Conservation (phyloP, 2,888 invertebrate genomes). For the Gerris lacustris region DNA sequence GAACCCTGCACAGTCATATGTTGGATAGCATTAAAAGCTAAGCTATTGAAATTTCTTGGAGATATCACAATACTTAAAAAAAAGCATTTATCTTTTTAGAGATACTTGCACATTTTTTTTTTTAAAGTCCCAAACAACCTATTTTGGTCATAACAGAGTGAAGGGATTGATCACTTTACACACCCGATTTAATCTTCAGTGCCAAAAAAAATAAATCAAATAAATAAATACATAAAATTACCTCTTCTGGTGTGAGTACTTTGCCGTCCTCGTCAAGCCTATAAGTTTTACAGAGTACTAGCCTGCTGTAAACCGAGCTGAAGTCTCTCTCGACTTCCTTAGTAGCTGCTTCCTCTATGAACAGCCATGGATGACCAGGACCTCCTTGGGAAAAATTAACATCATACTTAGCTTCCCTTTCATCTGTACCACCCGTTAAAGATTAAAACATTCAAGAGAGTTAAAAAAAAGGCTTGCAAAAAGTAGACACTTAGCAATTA, state of each 20-base stretch:
- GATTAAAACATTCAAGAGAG: background rate
- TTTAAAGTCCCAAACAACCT: too few relatives aligned
- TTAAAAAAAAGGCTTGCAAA: background rate
- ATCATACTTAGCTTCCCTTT: background rate
- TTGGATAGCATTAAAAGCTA: too few relatives aligned
- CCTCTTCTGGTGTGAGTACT: constrained; percentile 95
- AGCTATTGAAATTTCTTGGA: too few relatives aligned
- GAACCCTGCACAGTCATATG: too few relatives aligned
- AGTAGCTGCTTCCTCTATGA: constrained; percentile 93
- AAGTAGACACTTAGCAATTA: too few relatives aligned
- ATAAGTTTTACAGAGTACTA: constrained; percentile 96
- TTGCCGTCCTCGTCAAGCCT: constrained; percentile 97
- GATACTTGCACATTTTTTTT: too few relatives aligned
- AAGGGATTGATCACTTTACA: too few relatives aligned
- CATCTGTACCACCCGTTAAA: background rate
- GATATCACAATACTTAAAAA: too few relatives aligned
- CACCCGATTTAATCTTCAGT: too few relatives aligned
- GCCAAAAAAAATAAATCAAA: too few relatives aligned
- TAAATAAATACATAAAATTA: constrained; percentile 37
- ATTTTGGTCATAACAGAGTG: too few relatives aligned
- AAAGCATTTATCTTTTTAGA: too few relatives aligned
- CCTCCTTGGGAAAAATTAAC: constrained; percentile 48
- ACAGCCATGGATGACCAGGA: constrained; percentile 96
- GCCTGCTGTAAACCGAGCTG: constrained; percentile 90
- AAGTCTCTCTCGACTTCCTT: constrained; percentile 96